A percentile compares a stretch with the other conserved stretches of the same genome.
phyloP scores from a whole-genome alignment of 2,797 vertebrate species.

The Leptodactylus fallax region DNA sequence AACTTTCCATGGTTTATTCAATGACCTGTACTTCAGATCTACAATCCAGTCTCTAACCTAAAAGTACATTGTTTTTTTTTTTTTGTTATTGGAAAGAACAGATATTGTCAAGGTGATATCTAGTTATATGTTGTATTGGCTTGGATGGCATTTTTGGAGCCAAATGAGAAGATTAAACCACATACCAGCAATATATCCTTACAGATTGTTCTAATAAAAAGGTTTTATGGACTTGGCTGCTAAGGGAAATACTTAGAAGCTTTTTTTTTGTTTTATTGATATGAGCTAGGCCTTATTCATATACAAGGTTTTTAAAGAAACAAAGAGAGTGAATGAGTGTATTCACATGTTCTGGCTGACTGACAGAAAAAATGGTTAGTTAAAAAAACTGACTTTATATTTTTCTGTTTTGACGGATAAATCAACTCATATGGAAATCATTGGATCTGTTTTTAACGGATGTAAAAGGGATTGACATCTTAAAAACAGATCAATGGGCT shows the following conservation, averaged over 20 bases:
- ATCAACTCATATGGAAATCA: too few relatives aligned
- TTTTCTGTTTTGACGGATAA: too few relatives aligned
- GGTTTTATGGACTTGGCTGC: not conserved
- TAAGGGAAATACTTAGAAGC: not conserved
- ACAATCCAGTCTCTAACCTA: not conserved
- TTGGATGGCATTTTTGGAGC: not conserved
- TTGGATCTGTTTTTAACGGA: too few relatives aligned
- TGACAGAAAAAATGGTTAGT: too few relatives aligned
- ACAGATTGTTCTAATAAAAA: not conserved
- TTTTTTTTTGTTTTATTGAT: not conserved
- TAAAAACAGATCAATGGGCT: too few relatives aligned
- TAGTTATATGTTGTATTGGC: not conserved
- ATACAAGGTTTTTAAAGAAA: too few relatives aligned
- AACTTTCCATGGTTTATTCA: not conserved
- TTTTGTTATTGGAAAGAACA: not conserved
- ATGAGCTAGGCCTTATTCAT: not conserved
- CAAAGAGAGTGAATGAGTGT: too few relatives aligned
- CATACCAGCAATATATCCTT: not conserved
- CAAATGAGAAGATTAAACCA: not conserved
- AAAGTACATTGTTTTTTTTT: not conserved
- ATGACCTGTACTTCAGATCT: not conserved
- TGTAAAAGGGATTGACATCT: too few relatives aligned
- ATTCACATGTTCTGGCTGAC: too few relatives aligned
- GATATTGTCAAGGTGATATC: not conserved
- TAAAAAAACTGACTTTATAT: too few relatives aligned